phyloP scores from a whole-genome alignment of 2,113 vertebrate species.

The Lichenostomus cassidix region DNA sequence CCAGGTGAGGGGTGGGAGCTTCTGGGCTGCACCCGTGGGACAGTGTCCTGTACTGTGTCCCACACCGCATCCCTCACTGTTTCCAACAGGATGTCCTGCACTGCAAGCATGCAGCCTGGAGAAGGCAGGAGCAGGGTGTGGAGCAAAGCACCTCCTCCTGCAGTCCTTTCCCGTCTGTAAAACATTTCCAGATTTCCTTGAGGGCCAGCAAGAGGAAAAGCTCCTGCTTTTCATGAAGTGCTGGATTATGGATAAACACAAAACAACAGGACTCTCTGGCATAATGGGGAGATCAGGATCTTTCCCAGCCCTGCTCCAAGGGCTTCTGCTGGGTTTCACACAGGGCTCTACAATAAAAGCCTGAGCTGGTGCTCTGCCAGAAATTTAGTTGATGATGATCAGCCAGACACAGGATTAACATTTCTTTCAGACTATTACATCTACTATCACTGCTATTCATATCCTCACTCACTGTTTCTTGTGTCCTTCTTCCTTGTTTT shows the following conservation, averaged over 20 bases:
- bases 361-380: not conserved
- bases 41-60: not conserved
- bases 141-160: not conserved
- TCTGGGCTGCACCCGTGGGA: not conserved
- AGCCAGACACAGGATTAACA: not conserved
- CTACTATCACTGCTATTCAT: not conserved
- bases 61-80: not conserved
- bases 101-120: not conserved
- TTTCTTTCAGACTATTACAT: not conserved
- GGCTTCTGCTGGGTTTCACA: not conserved
- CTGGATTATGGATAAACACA: not conserved
- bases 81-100: rapidly evolving
- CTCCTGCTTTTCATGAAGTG: too few relatives aligned
- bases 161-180: not conserved
- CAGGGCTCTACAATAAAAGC: not conserved
- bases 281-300: not conserved
- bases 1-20: not conserved
- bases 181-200: not conserved
- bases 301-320: not conserved
- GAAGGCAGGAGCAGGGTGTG: not conserved
- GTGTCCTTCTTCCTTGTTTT: not conserved
- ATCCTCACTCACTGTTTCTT: not conserved
- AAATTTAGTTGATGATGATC: not conserved
- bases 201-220: not conserved
- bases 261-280: not conserved